Conservation (phyloP, 2,888 invertebrate species). For the Meloe dianella region DNA sequence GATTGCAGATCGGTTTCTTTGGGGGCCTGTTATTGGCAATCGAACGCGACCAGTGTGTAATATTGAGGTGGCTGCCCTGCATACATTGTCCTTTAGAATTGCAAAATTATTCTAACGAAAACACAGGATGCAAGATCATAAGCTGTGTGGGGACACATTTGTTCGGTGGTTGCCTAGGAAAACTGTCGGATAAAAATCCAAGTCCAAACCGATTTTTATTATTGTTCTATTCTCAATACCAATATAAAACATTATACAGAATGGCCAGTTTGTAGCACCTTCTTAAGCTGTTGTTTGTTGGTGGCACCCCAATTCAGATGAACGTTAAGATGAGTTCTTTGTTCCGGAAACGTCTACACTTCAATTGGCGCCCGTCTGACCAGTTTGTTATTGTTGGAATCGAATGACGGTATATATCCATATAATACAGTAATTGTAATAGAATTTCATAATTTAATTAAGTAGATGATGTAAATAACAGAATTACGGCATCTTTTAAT, state of each 20-base stretch:
- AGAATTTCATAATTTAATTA: background rate
- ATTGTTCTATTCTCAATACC: conserved; percentile 36
- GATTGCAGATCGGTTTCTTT: conserved; percentile 15
- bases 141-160: conserved; percentile 21
- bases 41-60: conserved; percentile 20
- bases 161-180: conserved; percentile 25
- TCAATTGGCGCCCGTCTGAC: background rate
- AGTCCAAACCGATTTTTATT: conserved; percentile 24
- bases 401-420: background rate
- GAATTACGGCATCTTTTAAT: conserved; percentile 6
- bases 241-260: conserved; percentile 35
- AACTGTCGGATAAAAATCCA: conserved; percentile 22
- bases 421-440: background rate
- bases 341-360: background rate
- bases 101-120: conserved; percentile 24
- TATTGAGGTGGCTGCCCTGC: conserved; percentile 21
- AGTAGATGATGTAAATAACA: conserved; percentile 7
- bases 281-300: background rate
- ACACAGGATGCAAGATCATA: conserved; percentile 21
- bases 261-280: background rate
- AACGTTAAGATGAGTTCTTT: background rate
- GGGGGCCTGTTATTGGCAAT: conserved; percentile 19
- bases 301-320: background rate
- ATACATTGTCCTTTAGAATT: conserved; percentile 25
- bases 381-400: background rate